A percentile compares a stretch with the other conserved stretches of the same genome.
These are phyloP conservation scores for Microcaecilia unicolor DNA, from an alignment of 2,797 vertebrate species.

Conservation along the genomic window DNA sequence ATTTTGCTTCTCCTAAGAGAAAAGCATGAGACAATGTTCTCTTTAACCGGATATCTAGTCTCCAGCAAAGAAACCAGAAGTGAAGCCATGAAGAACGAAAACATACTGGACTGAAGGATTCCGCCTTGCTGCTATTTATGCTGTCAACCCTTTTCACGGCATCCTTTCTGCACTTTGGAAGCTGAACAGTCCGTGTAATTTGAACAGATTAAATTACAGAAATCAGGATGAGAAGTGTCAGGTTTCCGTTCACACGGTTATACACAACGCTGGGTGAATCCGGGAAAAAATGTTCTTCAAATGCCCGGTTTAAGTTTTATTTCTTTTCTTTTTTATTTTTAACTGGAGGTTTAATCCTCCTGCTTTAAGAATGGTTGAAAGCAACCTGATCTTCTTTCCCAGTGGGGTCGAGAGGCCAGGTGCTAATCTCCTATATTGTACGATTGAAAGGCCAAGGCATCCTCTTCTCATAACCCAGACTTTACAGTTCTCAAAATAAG, in stretches of 20 bases:
- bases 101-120: no score
- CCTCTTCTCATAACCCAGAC: no score
- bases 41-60: no score
- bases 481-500: no score
- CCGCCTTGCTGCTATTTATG: no score
- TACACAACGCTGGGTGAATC: background rate
- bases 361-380: background rate
- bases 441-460: no score
- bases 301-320: background rate
- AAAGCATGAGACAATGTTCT: no score
- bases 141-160: no score
- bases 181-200: background rate
- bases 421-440: no score
- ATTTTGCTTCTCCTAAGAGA: no score
- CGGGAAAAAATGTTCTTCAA: background rate
- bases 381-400: background rate
- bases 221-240: conserved; percentile 13
- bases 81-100: no score
- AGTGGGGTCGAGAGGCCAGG: background rate
- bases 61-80: no score
- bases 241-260: conserved; percentile 29
- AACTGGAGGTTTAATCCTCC: background rate
- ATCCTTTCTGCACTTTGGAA: background rate
- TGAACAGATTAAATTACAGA: conserved; percentile 23
- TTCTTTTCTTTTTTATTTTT: background rate